Percentiles rank a stretch among this genome's conserved stretches.
phyloP scores from a whole-genome alignment of 2,113 vertebrate genomes.

The Thymallus thymallus region DNA sequence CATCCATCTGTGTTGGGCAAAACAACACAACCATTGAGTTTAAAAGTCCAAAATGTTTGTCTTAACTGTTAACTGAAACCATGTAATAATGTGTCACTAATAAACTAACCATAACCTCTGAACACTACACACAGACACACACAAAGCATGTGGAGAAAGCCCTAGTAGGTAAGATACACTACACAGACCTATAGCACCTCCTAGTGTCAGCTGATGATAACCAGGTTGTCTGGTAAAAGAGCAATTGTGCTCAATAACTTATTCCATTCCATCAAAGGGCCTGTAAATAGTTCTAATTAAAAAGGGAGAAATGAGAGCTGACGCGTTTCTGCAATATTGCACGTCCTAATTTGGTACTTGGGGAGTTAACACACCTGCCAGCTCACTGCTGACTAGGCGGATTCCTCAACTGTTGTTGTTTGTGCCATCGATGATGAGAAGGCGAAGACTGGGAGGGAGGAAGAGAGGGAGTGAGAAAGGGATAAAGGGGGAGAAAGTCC shows the following conservation, averaged over 20 bases:
- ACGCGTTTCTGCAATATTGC: slow-evolving; percentile 79
- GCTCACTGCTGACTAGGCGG: slow-evolving; percentile 84
- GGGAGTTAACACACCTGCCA: slow-evolving; percentile 92
- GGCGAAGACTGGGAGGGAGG: slow-evolving; percentile 41
- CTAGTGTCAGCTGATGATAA: slow-evolving; percentile 53
- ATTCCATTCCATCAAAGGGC: slow-evolving; percentile 36
- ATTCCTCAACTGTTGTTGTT: slow-evolving; percentile 81
- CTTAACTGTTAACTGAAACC: slow-evolving; percentile 54
- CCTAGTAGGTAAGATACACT: slow-evolving; percentile 39
- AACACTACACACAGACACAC: not conserved
- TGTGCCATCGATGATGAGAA: slow-evolving; percentile 70
- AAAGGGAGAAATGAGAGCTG: slow-evolving; percentile 63
- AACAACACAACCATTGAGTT: not conserved
- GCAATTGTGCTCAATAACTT: too few relatives aligned
- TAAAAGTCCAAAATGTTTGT: not conserved
- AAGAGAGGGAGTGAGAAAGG: slow-evolving; percentile 8
- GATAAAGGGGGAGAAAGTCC: slow-evolving; percentile 48
- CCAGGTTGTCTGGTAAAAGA: not conserved
- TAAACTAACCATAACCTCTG: slow-evolving; percentile 12
- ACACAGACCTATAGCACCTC: slow-evolving; percentile 70
- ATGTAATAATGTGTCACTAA: slow-evolving; percentile 47
- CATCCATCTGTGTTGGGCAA: too few relatives aligned
- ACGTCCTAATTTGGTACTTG: slow-evolving; percentile 83
- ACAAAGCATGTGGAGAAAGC: not conserved
- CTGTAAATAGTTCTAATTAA: slow-evolving; percentile 73